Evolutionary conservation across 1,140 invertebrate genomes (phyloP).

Genomic region (Homalodisca vitripennis): DNA sequence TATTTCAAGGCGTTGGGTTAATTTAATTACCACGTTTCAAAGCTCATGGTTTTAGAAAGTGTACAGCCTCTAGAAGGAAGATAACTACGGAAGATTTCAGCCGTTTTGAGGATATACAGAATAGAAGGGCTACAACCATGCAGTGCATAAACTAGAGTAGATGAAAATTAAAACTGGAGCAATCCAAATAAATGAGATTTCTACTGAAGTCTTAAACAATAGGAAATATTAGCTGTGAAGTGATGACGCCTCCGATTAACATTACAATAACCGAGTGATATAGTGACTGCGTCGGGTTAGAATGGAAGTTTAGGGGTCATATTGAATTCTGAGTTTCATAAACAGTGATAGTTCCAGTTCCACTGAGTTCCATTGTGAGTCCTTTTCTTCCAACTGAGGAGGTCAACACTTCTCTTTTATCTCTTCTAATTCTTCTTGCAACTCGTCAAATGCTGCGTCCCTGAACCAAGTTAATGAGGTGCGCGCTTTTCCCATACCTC

Average conservation of each 20-base stretch:
- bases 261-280: constrained; percentile 66
- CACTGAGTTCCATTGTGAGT: constrained; percentile 68
- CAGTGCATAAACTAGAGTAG: constrained; percentile 64
- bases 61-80: too few species aligned
- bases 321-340: constrained; percentile 73
- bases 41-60: too few species aligned
- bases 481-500: constrained; percentile 51
- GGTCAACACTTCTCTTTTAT: constrained; percentile 47
- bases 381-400: constrained; percentile 60
- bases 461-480: constrained; percentile 52
- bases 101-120: constrained; percentile 50
- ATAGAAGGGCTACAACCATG: constrained; percentile 30
- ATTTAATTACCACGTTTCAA: too few species aligned
- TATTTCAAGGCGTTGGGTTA: too few species aligned
- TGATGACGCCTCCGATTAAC: constrained; percentile 60
- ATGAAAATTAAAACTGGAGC: constrained; percentile 63
- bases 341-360: constrained; percentile 69
- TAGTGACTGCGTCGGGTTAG: constrained; percentile 54
- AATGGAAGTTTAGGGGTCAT: constrained; percentile 50
- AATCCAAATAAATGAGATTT: constrained; percentile 55
- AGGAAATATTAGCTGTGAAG: constrained; percentile 64
- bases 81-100: too few species aligned
- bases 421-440: constrained; percentile 45
- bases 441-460: constrained; percentile 47
- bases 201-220: constrained; percentile 52